Conservation (phyloP, 37 sponge, comb jelly and placozoan genomes). For the Haliclona indistincta region DNA sequence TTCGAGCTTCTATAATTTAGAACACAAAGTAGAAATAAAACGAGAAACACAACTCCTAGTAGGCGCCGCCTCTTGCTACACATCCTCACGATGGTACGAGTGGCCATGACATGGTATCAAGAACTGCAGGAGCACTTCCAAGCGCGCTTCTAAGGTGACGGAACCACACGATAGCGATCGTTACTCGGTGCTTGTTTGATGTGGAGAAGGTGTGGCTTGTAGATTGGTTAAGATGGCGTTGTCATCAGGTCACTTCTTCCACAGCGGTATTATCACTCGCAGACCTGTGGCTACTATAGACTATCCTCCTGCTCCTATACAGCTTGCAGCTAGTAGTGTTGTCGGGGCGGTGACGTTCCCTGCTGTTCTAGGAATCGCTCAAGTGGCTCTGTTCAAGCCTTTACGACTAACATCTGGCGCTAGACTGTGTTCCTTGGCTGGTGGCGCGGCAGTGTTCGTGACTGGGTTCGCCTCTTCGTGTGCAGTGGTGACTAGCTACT, state of each 20-base stretch:
- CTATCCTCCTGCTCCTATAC: too few species aligned
- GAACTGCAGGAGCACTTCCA: too few species aligned
- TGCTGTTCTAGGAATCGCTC: slow-evolving; percentile 35
- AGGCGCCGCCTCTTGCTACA: too few species aligned
- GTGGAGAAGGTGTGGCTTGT: background rate
- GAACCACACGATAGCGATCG: too few species aligned
- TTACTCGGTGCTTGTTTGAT: too few species aligned
- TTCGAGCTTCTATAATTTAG: too few species aligned
- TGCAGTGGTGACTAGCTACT: slow-evolving; percentile 12
- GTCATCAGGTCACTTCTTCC: background rate
- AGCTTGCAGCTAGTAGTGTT: too few species aligned
- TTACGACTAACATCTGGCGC: slow-evolving; percentile 31
- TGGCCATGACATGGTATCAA: too few species aligned
- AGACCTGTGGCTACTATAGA: background rate
- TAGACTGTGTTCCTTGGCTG: slow-evolving; percentile 25
- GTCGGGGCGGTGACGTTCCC: slow-evolving; percentile 68
- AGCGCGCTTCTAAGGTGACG: too few species aligned
- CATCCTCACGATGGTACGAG: too few species aligned
- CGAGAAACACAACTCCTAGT: too few species aligned
- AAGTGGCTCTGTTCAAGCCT: slow-evolving; percentile 56
- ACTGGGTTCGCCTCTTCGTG: slow-evolving; percentile 47
- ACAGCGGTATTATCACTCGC: background rate
- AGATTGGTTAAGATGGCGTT: background rate
- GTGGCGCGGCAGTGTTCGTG: slow-evolving; percentile 35
- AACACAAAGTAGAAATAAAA: too few species aligned